phyloP scores from a whole-genome alignment of 2,113 vertebrate genomes.

The Ovis canadensis region DNA sequence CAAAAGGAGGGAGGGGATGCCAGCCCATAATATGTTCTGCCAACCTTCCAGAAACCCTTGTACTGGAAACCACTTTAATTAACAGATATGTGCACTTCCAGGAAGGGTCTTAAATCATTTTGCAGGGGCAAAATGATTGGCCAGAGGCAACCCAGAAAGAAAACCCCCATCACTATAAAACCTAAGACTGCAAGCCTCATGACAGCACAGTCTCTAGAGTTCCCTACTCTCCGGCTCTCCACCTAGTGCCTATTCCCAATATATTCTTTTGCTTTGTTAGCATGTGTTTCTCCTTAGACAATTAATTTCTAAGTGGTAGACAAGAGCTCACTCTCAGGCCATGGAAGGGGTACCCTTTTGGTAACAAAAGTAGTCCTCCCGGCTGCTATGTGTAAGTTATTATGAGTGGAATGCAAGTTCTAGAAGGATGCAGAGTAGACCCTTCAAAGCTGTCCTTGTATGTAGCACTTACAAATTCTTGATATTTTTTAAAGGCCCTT shows the following conservation, averaged over 20 bases:
- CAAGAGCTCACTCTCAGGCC: background rate
- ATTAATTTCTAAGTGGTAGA: background rate
- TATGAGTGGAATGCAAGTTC: background rate
- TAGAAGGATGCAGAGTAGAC: background rate
- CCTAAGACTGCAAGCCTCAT: background rate
- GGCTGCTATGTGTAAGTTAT: background rate
- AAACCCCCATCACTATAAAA: background rate
- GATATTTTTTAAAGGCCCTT: background rate
- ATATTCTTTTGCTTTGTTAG: background rate
- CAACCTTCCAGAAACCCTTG: background rate
- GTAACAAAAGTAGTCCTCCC: background rate
- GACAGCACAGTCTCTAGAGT: background rate
- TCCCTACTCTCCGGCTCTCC: background rate
- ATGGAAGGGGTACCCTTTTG: background rate
- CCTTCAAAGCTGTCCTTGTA: background rate
- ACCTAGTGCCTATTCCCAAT: background rate
- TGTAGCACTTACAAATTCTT: background rate
- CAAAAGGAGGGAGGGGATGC: background rate
- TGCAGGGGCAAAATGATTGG: background rate
- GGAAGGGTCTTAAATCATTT: background rate
- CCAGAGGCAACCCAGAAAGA: background rate
- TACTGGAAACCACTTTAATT: background rate
- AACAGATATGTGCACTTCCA: background rate
- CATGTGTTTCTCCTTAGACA: background rate
- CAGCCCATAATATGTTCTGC: background rate